Percentiles rank a stretch among this genome's conserved stretches.
Evolutionary conservation across 2,888 invertebrate species (phyloP).

Genomic region (Meiosimyza decipiens): DNA sequence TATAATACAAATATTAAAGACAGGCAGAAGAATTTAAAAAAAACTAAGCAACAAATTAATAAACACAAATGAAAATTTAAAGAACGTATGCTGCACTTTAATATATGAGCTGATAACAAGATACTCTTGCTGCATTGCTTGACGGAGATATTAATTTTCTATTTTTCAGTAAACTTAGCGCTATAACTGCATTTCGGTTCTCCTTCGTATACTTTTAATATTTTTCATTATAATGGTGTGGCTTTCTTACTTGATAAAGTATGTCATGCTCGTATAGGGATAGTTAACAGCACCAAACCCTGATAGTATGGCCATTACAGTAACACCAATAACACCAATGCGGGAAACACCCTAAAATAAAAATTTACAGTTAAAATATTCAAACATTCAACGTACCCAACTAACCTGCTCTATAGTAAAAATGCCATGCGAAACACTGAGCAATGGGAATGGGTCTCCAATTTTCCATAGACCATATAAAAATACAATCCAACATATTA

Average conservation of each 20-base stretch:
- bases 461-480: conserved; percentile 98
- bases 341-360: conserved; percentile 85
- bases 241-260: conserved; percentile 83
- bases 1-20: background rate
- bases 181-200: background rate
- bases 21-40: background rate
- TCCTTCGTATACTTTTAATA: too few relatives aligned
- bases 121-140: too few relatives aligned
- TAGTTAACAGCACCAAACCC: conserved; percentile 99
- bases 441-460: conserved; percentile 97
- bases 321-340: conserved; percentile 98
- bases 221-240: background rate
- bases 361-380: background rate
- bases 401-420: conserved; percentile 67
- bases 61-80: background rate
- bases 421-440: conserved; percentile 94
- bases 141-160: background rate
- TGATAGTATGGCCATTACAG: conserved; percentile 97
- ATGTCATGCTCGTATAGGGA: conserved; percentile 98
- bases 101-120: too few relatives aligned
- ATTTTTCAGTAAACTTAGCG: background rate
- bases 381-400: conserved; percentile 26
- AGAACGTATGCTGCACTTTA: too few relatives aligned
- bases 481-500: conserved; percentile 89
- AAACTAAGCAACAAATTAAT: background rate